Percentiles rank a stretch among this genome's conserved stretches.
These are phyloP conservation scores for Dynastes maya DNA, from an alignment of 2,888 invertebrate species.

Conservation along the genomic window DNA sequence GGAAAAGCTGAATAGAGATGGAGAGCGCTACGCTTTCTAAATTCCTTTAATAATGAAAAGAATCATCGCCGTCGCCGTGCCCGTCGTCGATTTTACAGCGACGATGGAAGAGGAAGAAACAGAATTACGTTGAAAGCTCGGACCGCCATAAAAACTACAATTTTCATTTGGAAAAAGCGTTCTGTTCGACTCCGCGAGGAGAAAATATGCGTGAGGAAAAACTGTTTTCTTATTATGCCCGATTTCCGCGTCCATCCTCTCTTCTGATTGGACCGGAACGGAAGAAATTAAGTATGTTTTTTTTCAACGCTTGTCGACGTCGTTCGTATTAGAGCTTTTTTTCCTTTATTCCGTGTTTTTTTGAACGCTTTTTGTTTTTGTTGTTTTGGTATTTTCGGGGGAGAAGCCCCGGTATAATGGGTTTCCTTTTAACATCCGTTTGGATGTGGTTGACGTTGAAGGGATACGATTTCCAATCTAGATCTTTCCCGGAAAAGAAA, in stretches of 20 bases:
- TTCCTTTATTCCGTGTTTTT: too few relatives aligned
- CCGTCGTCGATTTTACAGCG: background rate
- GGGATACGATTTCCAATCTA: too few relatives aligned
- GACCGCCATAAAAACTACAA: conserved; percentile 48
- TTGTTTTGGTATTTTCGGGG: too few relatives aligned
- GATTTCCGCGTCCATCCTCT: background rate
- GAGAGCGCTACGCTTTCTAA: conserved; percentile 30
- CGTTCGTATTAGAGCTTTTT: background rate
- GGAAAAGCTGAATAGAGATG: background rate
- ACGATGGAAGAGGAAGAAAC: conserved; percentile 33
- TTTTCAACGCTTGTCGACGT: conserved; percentile 10
- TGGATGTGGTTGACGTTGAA: too few relatives aligned
- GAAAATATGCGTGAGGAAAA: conserved; percentile 17
- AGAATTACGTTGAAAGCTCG: conserved; percentile 48
- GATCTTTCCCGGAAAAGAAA: too few relatives aligned
- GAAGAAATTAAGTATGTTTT: conserved; percentile 39
- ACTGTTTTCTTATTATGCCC: conserved; percentile 40
- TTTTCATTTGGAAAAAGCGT: conserved; percentile 46
- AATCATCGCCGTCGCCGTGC: conserved; percentile 31
- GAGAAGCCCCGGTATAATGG: too few relatives aligned
- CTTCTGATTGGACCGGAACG: background rate
- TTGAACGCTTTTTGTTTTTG: too few relatives aligned
- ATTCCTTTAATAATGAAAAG: conserved; percentile 47
- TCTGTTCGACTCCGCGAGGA: background rate
- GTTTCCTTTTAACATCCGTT: too few relatives aligned